phyloP scores from a whole-genome alignment of 2,113 vertebrate species.

The Candoia aspera region DNA sequence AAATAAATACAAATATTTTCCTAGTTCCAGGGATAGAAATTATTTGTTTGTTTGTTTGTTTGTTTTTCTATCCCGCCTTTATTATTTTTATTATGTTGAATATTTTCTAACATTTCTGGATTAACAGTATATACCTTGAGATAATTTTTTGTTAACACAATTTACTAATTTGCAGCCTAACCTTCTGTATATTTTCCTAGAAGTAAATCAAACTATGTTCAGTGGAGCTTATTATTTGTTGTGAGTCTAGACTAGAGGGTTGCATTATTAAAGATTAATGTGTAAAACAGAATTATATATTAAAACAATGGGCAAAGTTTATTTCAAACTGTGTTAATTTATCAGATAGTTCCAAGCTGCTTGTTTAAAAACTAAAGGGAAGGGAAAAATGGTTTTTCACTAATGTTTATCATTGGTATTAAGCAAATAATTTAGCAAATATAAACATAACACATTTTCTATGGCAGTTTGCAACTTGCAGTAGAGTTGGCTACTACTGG shows the following conservation, averaged over 20 bases:
- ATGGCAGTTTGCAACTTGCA: not conserved
- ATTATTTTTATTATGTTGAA: too few species aligned
- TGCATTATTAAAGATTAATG: not conserved
- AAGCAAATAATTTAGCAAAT: not conserved
- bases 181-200: not conserved
- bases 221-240: not conserved
- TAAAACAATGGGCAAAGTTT: not conserved
- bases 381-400: not conserved
- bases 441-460: not conserved
- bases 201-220: not conserved
- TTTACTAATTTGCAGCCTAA: not conserved
- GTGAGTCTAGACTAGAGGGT: not conserved
- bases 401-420: not conserved
- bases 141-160: not conserved
- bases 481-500: not conserved
- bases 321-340: not conserved
- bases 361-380: not conserved
- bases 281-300: not conserved
- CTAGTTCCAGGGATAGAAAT: not conserved
- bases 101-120: not conserved
- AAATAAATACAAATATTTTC: not conserved
- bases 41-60: too few species aligned
- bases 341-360: not conserved
- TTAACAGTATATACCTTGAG: not conserved
- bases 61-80: too few species aligned